Conservation (phyloP, 2,113 vertebrate species). For the Sorex fumeus region DNA sequence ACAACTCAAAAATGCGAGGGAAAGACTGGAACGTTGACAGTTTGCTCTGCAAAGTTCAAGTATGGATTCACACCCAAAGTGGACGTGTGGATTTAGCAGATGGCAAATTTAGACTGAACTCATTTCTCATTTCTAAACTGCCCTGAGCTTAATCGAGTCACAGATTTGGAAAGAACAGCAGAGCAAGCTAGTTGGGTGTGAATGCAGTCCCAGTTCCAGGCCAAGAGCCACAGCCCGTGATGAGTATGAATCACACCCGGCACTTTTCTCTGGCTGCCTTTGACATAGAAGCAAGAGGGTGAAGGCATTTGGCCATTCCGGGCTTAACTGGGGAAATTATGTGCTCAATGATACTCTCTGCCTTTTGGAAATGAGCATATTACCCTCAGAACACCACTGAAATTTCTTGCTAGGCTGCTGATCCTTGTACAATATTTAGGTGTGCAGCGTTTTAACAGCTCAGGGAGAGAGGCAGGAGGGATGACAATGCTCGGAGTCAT, state of each 20-base stretch:
- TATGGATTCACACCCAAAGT: not conserved
- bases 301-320: not conserved
- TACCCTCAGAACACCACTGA: not conserved
- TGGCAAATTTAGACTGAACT: conserved; percentile 34
- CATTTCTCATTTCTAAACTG: conserved; percentile 67
- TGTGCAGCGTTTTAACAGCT: not conserved
- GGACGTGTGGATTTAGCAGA: conserved; percentile 34
- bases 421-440: not conserved
- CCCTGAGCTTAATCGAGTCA: conserved; percentile 23
- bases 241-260: conserved; percentile 42
- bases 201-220: conserved; percentile 67
- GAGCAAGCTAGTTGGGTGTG: conserved; percentile 4
- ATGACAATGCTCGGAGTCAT: no score
- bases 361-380: not conserved
- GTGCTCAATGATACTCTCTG: not conserved
- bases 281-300: not conserved
- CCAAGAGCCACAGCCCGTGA: conserved; percentile 34
- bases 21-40: not conserved
- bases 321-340: not conserved
- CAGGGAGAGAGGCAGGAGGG: not conserved
- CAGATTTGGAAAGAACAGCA: conserved; percentile 60
- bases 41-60: conserved; percentile 40
- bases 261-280: conserved; percentile 4
- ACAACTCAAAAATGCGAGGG: conserved; percentile 19
- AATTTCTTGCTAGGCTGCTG: not conserved